Evolutionary conservation across 92 coral and sea anemone genomes (phyloP).

Genomic region (Porites rus): DNA sequence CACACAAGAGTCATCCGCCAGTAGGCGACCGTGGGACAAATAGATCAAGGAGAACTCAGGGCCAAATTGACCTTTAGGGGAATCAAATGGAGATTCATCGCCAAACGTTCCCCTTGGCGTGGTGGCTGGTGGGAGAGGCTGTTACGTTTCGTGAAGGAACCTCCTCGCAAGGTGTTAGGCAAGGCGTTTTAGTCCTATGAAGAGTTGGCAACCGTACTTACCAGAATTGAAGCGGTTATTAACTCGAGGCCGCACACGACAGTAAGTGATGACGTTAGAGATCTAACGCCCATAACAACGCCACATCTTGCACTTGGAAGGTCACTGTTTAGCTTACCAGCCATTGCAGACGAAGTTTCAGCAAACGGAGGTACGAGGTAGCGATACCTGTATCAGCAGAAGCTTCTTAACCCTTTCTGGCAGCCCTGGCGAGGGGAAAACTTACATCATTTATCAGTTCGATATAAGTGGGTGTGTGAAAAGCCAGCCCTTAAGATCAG

Average conservation of each 20-base stretch:
- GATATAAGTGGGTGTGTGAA: too few species aligned
- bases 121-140: not conserved
- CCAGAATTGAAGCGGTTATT: too few species aligned
- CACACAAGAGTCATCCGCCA: not conserved
- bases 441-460: too few species aligned
- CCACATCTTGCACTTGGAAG: slow-evolving; percentile 52
- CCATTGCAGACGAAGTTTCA: slow-evolving; percentile 16
- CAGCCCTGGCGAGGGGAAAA: slow-evolving; percentile 19
- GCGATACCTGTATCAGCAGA: slow-evolving; percentile 46
- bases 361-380: not conserved
- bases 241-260: too few species aligned
- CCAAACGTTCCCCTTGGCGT: too few species aligned
- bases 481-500: not conserved
- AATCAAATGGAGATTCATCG: too few species aligned
- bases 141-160: too few species aligned
- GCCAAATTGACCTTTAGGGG: not conserved
- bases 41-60: not conserved
- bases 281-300: not conserved
- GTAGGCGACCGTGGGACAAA: slow-evolving; percentile 12
- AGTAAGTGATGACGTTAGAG: too few species aligned
- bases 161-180: too few species aligned
- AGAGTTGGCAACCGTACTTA: too few species aligned
- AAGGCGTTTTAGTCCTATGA: too few species aligned
- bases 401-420: slow-evolving; percentile 29
- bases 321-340: slow-evolving; percentile 24